Percentiles rank a stretch among this genome's conserved stretches.
phyloP scores from a whole-genome alignment of 2,888 invertebrate genomes.

The Formica aserva region DNA sequence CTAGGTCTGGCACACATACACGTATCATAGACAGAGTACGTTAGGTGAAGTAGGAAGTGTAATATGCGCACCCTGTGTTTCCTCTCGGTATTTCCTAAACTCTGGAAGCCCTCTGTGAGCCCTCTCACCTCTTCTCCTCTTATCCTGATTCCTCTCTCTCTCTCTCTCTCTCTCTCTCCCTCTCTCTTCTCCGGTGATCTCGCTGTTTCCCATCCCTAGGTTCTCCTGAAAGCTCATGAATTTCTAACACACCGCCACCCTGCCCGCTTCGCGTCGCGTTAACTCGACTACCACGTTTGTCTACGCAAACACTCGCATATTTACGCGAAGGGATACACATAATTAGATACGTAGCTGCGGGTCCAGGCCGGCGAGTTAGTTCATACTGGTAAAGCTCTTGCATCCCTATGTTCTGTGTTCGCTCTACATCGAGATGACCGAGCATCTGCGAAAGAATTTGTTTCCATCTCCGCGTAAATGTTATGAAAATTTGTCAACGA shows the following conservation, averaged over 20 bases:
- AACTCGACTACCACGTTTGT: slow-evolving; percentile 53
- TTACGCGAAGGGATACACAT: slow-evolving; percentile 54
- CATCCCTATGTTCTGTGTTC: slow-evolving; percentile 16
- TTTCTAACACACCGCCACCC: slow-evolving; percentile 49
- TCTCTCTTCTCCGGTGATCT: neutral
- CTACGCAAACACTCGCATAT: slow-evolving; percentile 54
- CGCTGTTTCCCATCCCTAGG: slow-evolving; percentile 20
- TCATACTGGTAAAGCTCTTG: neutral
- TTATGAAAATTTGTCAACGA: neutral
- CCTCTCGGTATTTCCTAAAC: slow-evolving; percentile 32
- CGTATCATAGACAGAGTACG: neutral
- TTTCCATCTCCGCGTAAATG: neutral
- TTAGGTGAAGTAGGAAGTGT: neutral
- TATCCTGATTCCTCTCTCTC: neutral
- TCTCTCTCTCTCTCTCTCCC: neutral
- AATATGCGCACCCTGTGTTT: slow-evolving; percentile 22
- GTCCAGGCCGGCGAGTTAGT: slow-evolving; percentile 25
- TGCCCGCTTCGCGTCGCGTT: slow-evolving; percentile 46
- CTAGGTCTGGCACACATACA: neutral
- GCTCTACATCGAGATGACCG: neutral
- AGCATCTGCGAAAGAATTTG: slow-evolving; percentile 7
- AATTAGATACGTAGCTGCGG: slow-evolving; percentile 50
- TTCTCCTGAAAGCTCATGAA: slow-evolving; percentile 45
- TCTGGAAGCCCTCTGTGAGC: neutral
- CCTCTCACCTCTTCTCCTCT: slow-evolving; percentile 30